Conservation (phyloP, 2,888 invertebrate species). For the Tryphoninae sp. region DNA sequence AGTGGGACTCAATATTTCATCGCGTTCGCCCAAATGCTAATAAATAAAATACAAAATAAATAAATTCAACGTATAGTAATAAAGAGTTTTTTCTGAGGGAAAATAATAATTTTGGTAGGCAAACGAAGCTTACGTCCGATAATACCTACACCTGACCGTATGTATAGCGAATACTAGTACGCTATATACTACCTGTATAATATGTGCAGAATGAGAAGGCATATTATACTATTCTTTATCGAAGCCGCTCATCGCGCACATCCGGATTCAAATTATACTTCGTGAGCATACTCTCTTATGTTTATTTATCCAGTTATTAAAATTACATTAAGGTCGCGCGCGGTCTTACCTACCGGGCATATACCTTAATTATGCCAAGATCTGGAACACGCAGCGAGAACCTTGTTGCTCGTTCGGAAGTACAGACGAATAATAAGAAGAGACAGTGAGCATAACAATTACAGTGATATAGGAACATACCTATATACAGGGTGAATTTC, state of each 20-base stretch:
- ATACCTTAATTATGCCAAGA: slow-evolving; percentile 69
- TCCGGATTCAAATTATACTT: slow-evolving; percentile 81
- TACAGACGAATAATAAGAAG: slow-evolving; percentile 37
- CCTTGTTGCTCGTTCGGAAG: slow-evolving; percentile 45
- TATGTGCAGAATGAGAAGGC: slow-evolving; percentile 63
- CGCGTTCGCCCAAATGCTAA: too few relatives aligned
- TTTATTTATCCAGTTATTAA: slow-evolving; percentile 82
- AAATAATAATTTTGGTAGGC: too few relatives aligned
- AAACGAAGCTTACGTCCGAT: too few relatives aligned
- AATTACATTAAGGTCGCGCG: slow-evolving; percentile 79
- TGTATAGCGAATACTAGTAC: too few relatives aligned
- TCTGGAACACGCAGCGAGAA: slow-evolving; percentile 66
- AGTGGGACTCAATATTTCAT: too few relatives aligned
- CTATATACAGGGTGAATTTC: too few relatives aligned
- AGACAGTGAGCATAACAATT: too few relatives aligned
- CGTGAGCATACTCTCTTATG: slow-evolving; percentile 78
- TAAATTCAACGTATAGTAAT: too few relatives aligned
- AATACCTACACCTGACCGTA: too few relatives aligned
- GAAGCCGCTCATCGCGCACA: slow-evolving; percentile 79
- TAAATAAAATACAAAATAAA: too few relatives aligned
- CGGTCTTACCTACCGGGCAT: slow-evolving; percentile 70
- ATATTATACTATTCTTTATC: slow-evolving; percentile 79
- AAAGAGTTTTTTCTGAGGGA: too few relatives aligned
- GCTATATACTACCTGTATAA: slow-evolving; percentile 20
- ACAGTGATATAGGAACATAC: too few relatives aligned